Conservation (phyloP, 2,888 invertebrate species). For the Eristalinus sepulchralis region DNA sequence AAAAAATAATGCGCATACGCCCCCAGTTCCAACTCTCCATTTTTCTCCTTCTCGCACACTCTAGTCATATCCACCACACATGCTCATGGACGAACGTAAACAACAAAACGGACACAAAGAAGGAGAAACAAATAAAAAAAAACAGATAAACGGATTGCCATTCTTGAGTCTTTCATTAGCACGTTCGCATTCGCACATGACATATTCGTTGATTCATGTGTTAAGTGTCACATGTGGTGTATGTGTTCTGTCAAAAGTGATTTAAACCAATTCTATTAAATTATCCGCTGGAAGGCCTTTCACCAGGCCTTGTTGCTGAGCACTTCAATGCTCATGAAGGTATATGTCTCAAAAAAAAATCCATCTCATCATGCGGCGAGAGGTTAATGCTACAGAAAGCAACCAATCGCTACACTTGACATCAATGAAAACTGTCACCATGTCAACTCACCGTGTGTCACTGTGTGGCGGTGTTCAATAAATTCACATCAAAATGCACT, state of each 20-base stretch:
- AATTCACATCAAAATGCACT: neutral
- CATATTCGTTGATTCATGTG: neutral
- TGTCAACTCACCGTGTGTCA: neutral
- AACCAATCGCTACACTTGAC: neutral
- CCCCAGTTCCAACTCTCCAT: constrained; percentile 12
- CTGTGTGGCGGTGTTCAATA: neutral
- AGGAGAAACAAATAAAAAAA: constrained; percentile 12
- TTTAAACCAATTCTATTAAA: constrained; percentile 4
- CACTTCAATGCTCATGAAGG: neutral
- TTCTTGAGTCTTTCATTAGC: constrained; percentile 51
- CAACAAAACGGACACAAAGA: constrained; percentile 33
- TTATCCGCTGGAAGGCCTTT: constrained; percentile 8
- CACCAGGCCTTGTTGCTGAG: neutral
- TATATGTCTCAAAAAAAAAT: neutral
- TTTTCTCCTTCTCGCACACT: neutral
- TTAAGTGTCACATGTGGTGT: constrained; percentile 35
- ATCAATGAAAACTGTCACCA: neutral
- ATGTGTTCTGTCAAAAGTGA: constrained; percentile 8
- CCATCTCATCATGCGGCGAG: neutral
- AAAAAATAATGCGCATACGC: constrained; percentile 47
- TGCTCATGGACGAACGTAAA: constrained; percentile 13
- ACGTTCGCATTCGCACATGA: constrained; percentile 58
- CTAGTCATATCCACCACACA: neutral
- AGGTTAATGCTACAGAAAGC: neutral
- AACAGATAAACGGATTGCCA: constrained; percentile 33